A percentile compares a stretch with the other conserved stretches of the same genome.
Conservation (phyloP, 2,113 vertebrate genomes). For the Catharus minimus region DNA sequence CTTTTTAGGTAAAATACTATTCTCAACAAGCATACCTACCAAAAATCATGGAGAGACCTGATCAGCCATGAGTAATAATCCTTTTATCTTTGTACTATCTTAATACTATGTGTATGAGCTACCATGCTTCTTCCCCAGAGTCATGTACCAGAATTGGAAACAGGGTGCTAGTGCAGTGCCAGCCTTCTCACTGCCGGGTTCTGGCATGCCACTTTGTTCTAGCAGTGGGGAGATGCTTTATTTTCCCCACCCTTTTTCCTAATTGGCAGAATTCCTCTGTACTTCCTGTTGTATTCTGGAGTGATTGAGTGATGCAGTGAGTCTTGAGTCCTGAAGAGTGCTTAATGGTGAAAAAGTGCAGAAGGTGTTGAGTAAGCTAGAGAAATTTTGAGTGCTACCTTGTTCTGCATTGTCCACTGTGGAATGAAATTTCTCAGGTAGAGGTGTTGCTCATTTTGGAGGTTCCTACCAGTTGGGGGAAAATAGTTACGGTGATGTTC, state of each 20-base stretch:
- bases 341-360: not conserved
- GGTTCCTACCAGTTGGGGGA: not conserved
- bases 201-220: not conserved
- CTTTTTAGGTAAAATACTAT: not conserved
- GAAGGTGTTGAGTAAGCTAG: not conserved
- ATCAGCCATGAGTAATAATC: not conserved
- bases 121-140: not conserved
- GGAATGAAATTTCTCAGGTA: not conserved
- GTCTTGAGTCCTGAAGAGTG: not conserved
- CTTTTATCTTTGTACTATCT: not conserved
- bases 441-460: not conserved
- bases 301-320: not conserved
- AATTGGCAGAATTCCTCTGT: not conserved
- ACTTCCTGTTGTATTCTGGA: not conserved
- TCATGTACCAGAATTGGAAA: not conserved
- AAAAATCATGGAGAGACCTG: not conserved
- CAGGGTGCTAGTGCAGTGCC: not conserved
- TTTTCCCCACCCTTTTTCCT: not conserved
- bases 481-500: not conserved
- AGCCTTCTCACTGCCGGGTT: not conserved
- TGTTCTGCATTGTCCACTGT: not conserved
- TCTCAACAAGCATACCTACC: not conserved
- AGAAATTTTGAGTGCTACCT: not conserved
- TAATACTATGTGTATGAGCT: not conserved
- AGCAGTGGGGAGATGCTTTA: not conserved